phyloP scores from a whole-genome alignment of 1,140 invertebrate species.

The Drosophila biarmipes region DNA sequence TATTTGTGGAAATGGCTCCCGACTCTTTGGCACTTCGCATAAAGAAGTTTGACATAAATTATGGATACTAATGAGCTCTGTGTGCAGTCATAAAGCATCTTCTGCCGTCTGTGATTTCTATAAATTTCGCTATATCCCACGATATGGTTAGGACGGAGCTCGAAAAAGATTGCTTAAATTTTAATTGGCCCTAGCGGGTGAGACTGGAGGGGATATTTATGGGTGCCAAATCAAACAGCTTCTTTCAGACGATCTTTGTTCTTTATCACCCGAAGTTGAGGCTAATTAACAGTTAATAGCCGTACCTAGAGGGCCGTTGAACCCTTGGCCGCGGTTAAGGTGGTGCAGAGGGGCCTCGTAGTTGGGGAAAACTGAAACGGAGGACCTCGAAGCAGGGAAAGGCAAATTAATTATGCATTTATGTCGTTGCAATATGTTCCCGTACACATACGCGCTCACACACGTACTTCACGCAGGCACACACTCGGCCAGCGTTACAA shows the following conservation, averaged over 20 bases:
- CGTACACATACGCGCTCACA: conserved; percentile 23
- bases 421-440: conserved; percentile 78
- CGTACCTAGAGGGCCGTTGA: background rate
- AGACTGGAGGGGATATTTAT: conserved; percentile 22
- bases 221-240: conserved; percentile 22
- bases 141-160: background rate
- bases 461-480: background rate
- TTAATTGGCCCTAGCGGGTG: conserved; percentile 41
- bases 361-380: conserved; percentile 32
- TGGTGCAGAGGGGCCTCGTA: conserved; percentile 48
- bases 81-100: conserved; percentile 71
- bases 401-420: conserved; percentile 83
- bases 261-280: background rate
- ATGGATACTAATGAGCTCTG: conserved; percentile 79
- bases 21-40: conserved; percentile 59
- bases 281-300: conserved; percentile 32
- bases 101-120: conserved; percentile 29
- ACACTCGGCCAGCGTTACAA: conserved; percentile 41
- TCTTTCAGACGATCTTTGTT: conserved; percentile 9
- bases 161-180: conserved; percentile 6
- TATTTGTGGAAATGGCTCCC: conserved; percentile 53
- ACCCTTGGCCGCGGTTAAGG: conserved; percentile 25
- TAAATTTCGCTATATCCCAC: conserved; percentile 6
- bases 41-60: conserved; percentile 82
- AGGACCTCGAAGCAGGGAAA: conserved; percentile 51